Percentiles rank a stretch among this genome's conserved stretches.
Evolutionary conservation across 2,888 invertebrate species (phyloP).

Genomic region (Troilus luridus): DNA sequence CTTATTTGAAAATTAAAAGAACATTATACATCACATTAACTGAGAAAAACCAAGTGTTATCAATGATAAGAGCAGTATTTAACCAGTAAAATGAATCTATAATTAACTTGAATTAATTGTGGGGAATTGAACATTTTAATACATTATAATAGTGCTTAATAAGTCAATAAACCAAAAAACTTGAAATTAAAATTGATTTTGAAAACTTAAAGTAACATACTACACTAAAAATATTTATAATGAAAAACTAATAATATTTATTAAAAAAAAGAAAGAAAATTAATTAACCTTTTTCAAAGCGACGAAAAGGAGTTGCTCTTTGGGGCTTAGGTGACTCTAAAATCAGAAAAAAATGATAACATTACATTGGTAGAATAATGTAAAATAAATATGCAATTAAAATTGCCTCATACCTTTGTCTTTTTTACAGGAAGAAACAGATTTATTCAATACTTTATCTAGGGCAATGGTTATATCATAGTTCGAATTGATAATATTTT

Average conservation of each 20-base stretch:
- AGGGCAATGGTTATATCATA: conserved; percentile 59
- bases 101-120: too few relatives aligned
- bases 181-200: background rate
- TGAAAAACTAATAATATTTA: too few relatives aligned
- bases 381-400: background rate
- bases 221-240: background rate
- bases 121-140: too few relatives aligned
- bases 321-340: conserved; percentile 60
- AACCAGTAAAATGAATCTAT: too few relatives aligned
- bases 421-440: conserved; percentile 43
- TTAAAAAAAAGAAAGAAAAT: background rate
- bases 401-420: background rate
- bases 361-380: background rate
- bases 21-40: background rate
- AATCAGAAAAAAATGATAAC: conserved; percentile 81
- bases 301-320: conserved; percentile 40
- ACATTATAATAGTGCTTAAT: background rate
- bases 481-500: conserved; percentile 53
- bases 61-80: too few relatives aligned
- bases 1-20: too few relatives aligned
- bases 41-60: background rate
- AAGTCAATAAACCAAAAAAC: background rate
- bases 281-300: conserved; percentile 6
- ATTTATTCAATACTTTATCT: conserved; percentile 54
- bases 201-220: background rate